Conservation (phyloP, 2,113 vertebrate genomes). For the Pachyramphus minor region DNA sequence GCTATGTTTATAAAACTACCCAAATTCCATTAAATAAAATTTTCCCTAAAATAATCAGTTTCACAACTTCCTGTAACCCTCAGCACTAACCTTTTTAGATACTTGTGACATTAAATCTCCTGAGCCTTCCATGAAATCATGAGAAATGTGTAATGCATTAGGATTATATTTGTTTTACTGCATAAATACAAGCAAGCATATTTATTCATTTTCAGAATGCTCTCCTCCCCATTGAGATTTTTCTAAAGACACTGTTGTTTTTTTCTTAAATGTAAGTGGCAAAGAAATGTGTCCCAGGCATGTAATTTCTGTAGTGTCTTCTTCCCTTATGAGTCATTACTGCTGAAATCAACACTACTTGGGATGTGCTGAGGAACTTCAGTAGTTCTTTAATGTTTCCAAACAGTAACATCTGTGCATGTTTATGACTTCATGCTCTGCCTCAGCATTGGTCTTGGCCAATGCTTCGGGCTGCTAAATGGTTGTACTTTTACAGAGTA, state of each 20-base stretch:
- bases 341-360: slow-evolving; percentile 54
- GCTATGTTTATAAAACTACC: neutral
- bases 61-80: neutral
- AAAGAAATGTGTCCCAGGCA: slow-evolving; percentile 8
- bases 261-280: slow-evolving; percentile 3
- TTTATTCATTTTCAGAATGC: slow-evolving; percentile 8
- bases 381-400: slow-evolving; percentile 43
- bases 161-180: neutral
- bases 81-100: neutral
- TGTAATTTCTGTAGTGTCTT: slow-evolving; percentile 38
- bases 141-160: neutral
- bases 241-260: neutral
- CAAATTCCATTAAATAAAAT: neutral
- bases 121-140: neutral
- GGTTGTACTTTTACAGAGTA: neutral
- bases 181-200: neutral
- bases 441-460: neutral
- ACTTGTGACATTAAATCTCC: neutral
- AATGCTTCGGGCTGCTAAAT: neutral
- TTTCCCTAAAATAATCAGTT: neutral
- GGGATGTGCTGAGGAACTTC: slow-evolving; percentile 30
- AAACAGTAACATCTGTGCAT: slow-evolving; percentile 58
- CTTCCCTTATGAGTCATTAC: slow-evolving; percentile 57
- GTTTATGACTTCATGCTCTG: slow-evolving; percentile 39
- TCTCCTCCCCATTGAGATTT: neutral